Evolutionary conservation across 2,113 vertebrate species (phyloP), one percentile per base, ranked within the genome.

Genomic region (Struthidea cinerea): DNA sequence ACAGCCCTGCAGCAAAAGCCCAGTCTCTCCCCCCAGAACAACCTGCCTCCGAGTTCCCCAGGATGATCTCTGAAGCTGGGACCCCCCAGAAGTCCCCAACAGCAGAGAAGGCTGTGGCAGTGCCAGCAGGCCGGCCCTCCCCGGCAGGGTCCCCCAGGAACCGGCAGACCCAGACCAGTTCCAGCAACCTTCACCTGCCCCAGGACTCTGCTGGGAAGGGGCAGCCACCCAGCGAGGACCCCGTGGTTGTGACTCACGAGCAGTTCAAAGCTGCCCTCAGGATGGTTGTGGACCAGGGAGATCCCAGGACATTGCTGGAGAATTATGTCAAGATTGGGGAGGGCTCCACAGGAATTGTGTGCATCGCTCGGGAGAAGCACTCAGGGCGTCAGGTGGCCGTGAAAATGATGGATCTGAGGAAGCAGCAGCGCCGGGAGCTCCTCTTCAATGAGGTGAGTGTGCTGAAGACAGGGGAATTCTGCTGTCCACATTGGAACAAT

Each of bases 361-460:
- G 99, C 69, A 99, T 99, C 2, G 99, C 99, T 44, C 98, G 98
- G 3, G 99, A 99, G 97, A 99, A 99, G 97, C 99, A 99, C 97
- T 99, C 99, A 0, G 99, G 99, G 67, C 97, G 99, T 46, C 98
- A 99, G 94, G 99, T 99, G 96, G 99, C 99, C 0, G 99, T 99
- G 92, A 99, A 99, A 97, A 99, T 99, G 99, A 99, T 99, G 99
- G 99, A 99, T 96, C 97, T 99, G 92, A 98, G 99, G 81, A 99
- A 99, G 97, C 99, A 99, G 97, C 99, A 99, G 96, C 98, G 99
- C 74, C 97, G 99, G 92, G 99, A 99, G 94, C 97, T 99, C 91
- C 99, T 99, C 35, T 99, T 99, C 91, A 99, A 99, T 37, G 99
- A 99, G 99, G 99, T 99, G 96, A 77, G 94, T 15, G 22, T 26